Evolutionary conservation across 2,888 invertebrate species (phyloP).

Genomic region (Agrochola circellaris): DNA sequence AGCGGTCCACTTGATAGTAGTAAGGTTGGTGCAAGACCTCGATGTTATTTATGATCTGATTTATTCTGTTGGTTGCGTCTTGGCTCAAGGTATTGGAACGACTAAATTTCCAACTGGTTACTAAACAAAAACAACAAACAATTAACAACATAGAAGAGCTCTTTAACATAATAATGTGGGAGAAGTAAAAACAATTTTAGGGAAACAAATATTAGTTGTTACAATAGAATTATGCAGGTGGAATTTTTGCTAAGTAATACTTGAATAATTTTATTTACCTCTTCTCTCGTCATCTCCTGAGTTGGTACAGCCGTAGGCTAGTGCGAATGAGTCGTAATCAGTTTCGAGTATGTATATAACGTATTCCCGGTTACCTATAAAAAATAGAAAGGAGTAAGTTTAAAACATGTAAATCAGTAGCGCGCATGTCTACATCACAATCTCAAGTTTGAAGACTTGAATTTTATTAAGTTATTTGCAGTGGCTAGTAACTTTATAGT

Average conservation of each 20-base stretch:
- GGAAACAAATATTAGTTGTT: too few relatives aligned
- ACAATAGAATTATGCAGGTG: neutral
- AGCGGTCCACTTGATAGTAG: constrained; percentile 69
- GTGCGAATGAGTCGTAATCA: constrained; percentile 91
- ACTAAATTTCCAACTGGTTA: constrained; percentile 81
- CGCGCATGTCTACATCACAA: neutral
- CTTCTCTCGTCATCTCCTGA: constrained; percentile 79
- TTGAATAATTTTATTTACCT: constrained; percentile 72
- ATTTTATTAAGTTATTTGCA: neutral
- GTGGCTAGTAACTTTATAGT: neutral
- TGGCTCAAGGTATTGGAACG: constrained; percentile 68
- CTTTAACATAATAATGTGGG: too few relatives aligned
- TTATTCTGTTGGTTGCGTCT: constrained; percentile 67
- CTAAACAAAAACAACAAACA: constrained; percentile 56
- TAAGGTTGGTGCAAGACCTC: constrained; percentile 73
- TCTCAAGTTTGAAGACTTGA: neutral
- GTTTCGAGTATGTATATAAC: constrained; percentile 76
- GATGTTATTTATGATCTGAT: constrained; percentile 65
- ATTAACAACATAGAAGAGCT: neutral
- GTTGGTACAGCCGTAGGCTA: constrained; percentile 91
- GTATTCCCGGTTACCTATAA: constrained; percentile 14
- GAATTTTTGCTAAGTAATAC: neutral
- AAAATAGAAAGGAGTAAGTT: neutral
- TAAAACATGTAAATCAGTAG: too few relatives aligned
- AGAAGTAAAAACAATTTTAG: neutral